phyloP scores from a whole-genome alignment of 2,888 invertebrate species.

The Agrochola lota region DNA sequence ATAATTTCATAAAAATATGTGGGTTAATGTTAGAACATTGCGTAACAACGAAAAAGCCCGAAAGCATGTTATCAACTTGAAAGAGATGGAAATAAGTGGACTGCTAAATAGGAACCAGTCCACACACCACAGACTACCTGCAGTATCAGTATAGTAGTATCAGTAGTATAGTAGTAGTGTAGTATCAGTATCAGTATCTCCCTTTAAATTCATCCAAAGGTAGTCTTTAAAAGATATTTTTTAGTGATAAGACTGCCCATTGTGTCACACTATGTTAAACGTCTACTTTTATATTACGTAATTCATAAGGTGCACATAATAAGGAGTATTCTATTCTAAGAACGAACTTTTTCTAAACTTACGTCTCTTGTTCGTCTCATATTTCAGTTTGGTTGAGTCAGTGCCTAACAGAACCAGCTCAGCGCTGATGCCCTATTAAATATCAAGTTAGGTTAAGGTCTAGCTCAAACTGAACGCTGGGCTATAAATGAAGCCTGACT shows the following conservation, averaged over 20 bases:
- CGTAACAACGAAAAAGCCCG: not conserved
- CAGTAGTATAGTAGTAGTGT: too few species aligned
- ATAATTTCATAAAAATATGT: not conserved
- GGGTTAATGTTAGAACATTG: not conserved
- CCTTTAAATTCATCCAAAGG: not conserved
- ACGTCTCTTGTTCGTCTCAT: not conserved
- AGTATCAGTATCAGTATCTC: too few species aligned
- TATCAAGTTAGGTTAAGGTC: constrained; percentile 2
- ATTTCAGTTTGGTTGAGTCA: not conserved
- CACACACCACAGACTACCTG: not conserved
- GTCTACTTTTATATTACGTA: not conserved
- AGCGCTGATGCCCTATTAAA: not conserved
- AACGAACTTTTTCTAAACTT: not conserved
- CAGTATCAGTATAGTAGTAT: too few species aligned
- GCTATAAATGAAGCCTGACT: constrained; percentile 12
- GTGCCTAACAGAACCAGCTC: not conserved
- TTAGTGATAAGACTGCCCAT: not conserved
- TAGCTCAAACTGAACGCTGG: not conserved
- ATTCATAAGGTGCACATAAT: not conserved
- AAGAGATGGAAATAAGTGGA: too few species aligned
- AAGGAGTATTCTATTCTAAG: not conserved
- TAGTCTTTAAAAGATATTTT: not conserved
- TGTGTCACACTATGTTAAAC: not conserved
- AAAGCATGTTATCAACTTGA: not conserved
- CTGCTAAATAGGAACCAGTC: not conserved